Evolutionary conservation across 2,113 vertebrate species (phyloP).

Genomic region (Psettodes erumei): DNA sequence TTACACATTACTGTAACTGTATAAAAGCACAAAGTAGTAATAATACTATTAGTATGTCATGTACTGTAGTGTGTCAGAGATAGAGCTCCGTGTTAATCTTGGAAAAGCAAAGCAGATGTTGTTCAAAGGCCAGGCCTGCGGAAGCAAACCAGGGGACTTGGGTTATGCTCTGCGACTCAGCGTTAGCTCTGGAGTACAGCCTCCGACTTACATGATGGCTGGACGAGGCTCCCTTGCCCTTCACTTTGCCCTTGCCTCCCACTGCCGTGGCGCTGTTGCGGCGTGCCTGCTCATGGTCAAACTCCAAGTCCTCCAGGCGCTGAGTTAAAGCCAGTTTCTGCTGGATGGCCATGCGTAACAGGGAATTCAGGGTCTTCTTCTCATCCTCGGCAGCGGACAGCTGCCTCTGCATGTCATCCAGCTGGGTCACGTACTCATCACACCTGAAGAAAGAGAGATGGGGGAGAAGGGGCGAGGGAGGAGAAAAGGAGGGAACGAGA

Average conservation of each 20-base stretch:
- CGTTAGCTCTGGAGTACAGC: constrained; percentile 78
- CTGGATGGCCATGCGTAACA: constrained; percentile 84
- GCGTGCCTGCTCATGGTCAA: constrained; percentile 93
- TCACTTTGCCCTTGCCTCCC: constrained; percentile 83
- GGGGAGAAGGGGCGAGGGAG: background rate
- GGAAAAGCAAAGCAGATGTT: background rate
- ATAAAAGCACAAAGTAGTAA: background rate
- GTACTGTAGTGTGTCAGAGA: background rate
- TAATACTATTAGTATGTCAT: background rate
- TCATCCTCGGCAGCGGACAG: constrained; percentile 83
- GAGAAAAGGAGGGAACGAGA: background rate
- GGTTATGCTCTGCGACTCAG: constrained; percentile 48
- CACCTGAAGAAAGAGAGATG: constrained; percentile 67
- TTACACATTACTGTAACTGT: background rate
- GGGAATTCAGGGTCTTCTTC: constrained; percentile 84
- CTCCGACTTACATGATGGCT: constrained; percentile 91
- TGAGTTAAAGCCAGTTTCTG: constrained; percentile 84
- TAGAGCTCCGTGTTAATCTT: constrained; percentile 20
- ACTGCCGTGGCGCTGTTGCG: constrained; percentile 82
- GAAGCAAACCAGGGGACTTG: constrained; percentile 21
- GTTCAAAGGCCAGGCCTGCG: constrained; percentile 36
- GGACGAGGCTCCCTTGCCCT: constrained; percentile 86
- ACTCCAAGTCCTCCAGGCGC: constrained; percentile 84
- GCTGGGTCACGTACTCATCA: constrained; percentile 83
- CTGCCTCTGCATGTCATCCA: constrained; percentile 86